Evolutionary conservation across 2,113 vertebrate genomes (phyloP).

Genomic region (Telmatochromis sp.): DNA sequence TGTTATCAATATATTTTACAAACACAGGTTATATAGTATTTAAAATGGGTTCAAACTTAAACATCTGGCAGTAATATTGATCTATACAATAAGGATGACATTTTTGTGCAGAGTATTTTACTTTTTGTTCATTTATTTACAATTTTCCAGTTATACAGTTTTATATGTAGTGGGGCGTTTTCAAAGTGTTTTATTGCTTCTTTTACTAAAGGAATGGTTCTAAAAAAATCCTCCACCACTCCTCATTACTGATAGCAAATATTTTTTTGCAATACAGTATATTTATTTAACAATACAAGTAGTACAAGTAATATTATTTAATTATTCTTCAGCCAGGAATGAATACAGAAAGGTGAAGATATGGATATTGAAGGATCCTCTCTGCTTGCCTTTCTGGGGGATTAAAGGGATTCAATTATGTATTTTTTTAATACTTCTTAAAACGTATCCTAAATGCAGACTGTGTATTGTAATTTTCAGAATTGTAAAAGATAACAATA

Average conservation of each 20-base stretch:
- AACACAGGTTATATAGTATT: neutral
- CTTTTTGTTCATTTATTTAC: neutral
- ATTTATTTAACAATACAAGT: neutral
- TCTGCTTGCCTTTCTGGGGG: neutral
- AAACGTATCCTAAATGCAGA: neutral
- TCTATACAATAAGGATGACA: accelerated
- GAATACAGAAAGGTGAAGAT: neutral
- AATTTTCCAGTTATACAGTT: neutral
- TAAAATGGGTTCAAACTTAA: neutral
- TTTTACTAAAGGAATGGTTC: neutral
- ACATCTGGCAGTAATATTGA: accelerated
- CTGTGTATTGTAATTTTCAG: accelerated
- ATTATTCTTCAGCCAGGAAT: neutral
- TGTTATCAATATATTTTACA: neutral
- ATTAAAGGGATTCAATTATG: neutral
- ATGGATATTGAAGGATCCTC: neutral
- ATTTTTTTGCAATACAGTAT: neutral
- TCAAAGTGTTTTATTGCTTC: neutral
- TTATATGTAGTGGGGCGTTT: neutral
- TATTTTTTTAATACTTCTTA: neutral
- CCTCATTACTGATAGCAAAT: accelerated
- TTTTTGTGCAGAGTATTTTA: neutral
- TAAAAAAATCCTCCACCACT: neutral
- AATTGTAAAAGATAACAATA: neutral
- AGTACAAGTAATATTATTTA: neutral